These are phyloP conservation scores for Syritta pipiens DNA, from an alignment of 2,888 invertebrate genomes.

Conservation along the genomic window DNA sequence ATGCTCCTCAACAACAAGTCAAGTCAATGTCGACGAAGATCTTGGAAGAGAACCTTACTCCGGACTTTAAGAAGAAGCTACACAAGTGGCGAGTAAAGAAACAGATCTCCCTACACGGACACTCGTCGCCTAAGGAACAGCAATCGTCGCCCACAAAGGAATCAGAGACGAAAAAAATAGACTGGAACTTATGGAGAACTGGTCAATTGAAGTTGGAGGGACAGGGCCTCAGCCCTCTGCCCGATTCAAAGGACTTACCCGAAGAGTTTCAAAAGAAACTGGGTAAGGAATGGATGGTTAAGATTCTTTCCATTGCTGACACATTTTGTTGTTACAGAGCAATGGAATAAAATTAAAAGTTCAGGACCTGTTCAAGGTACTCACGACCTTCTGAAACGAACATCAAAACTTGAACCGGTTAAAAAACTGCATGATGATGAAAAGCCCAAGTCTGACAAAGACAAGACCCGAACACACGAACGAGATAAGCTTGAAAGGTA, in stretches of 20 bases:
- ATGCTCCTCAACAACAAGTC: slow-evolving; percentile 73
- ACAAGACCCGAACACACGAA: slow-evolving; percentile 82
- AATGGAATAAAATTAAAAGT: slow-evolving; percentile 90
- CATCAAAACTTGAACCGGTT: slow-evolving; percentile 72
- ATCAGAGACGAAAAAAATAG: slow-evolving; percentile 81
- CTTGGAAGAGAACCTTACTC: slow-evolving; percentile 85
- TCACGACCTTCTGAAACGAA: slow-evolving; percentile 76
- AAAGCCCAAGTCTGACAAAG: slow-evolving; percentile 83
- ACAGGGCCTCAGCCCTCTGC: slow-evolving; percentile 79
- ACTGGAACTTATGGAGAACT: slow-evolving; percentile 84
- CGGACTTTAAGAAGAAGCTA: slow-evolving; percentile 90
- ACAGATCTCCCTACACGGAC: slow-evolving; percentile 71
- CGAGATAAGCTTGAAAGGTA: slow-evolving; percentile 82
- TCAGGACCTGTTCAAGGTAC: slow-evolving; percentile 80
- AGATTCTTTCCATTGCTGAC: neutral
- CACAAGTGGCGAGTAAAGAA: slow-evolving; percentile 90
- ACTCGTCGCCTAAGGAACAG: slow-evolving; percentile 67
- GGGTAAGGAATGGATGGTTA: slow-evolving; percentile 79
- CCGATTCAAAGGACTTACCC: slow-evolving; percentile 85
- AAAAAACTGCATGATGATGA: slow-evolving; percentile 75
- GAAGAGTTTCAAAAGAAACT: slow-evolving; percentile 91
- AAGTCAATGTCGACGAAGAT: slow-evolving; percentile 75
- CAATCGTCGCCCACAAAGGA: slow-evolving; percentile 73
- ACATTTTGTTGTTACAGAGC: slow-evolving; percentile 80
- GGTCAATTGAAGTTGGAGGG: slow-evolving; percentile 78